phyloP scores from a whole-genome alignment of 2,888 invertebrate species.

The Euzophera pinguis region DNA sequence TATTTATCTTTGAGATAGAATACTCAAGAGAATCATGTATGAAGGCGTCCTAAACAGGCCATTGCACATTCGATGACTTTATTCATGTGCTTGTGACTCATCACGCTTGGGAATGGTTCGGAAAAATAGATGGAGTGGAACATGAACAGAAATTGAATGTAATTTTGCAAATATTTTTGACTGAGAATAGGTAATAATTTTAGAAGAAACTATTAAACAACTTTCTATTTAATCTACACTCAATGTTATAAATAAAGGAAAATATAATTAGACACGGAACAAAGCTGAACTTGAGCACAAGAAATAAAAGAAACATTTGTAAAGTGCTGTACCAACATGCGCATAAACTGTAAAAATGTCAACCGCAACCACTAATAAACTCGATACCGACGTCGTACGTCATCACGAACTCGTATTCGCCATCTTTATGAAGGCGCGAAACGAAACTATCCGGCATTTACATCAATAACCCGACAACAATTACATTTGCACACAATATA shows the following conservation, averaged over 20 bases:
- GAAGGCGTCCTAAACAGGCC: neutral
- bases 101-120: constrained; percentile 18
- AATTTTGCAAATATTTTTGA: neutral
- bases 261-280: neutral
- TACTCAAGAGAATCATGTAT: constrained; percentile 23
- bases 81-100: constrained; percentile 1
- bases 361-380: constrained; percentile 32
- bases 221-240: too few relatives aligned
- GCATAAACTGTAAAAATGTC: constrained; percentile 33
- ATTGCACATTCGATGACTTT: neutral
- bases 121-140: neutral
- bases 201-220: too few relatives aligned
- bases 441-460: constrained; percentile 49
- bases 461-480: constrained; percentile 67
- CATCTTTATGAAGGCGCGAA: constrained; percentile 35
- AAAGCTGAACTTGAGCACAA: neutral
- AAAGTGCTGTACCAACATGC: constrained; percentile 1
- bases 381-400: constrained; percentile 27
- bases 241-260: neutral
- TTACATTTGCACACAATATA: constrained; percentile 76
- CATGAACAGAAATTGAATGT: neutral
- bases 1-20: too few relatives aligned
- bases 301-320: neutral
- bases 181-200: too few relatives aligned
- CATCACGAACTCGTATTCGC: constrained; percentile 27